Conservation (phyloP, 2,113 vertebrate species). For the Rhodinocichla rosea region DNA sequence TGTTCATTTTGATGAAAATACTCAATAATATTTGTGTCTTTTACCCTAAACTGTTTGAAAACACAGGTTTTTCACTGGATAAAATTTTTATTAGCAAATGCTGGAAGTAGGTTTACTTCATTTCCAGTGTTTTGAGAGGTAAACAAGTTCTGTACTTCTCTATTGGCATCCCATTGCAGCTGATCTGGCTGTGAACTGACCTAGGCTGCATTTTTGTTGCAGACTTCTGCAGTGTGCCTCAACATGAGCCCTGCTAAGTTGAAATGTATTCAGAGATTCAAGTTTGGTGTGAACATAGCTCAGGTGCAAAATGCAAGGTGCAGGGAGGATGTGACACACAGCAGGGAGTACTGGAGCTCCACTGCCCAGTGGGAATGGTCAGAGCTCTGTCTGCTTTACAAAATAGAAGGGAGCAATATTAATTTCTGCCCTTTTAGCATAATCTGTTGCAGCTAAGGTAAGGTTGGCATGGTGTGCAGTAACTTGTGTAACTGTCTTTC, state of each 20-base stretch:
- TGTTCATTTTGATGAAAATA: background rate
- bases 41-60: background rate
- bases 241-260: background rate
- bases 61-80: background rate
- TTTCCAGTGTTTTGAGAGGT: background rate
- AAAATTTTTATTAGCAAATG: background rate
- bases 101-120: background rate
- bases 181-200: background rate
- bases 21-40: background rate
- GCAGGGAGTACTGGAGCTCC: background rate
- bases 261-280: background rate
- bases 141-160: background rate
- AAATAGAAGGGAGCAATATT: background rate
- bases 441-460: background rate
- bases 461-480: background rate
- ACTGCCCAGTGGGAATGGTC: background rate
- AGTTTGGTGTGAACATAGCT: background rate
- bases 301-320: background rate
- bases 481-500: background rate
- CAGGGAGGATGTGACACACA: background rate
- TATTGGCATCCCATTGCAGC: background rate
- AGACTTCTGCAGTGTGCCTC: background rate
- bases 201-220: background rate
- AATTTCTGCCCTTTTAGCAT: background rate
- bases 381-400: background rate